phyloP scores from a whole-genome alignment of 2,113 vertebrate genomes.

The Melierax canorus region DNA sequence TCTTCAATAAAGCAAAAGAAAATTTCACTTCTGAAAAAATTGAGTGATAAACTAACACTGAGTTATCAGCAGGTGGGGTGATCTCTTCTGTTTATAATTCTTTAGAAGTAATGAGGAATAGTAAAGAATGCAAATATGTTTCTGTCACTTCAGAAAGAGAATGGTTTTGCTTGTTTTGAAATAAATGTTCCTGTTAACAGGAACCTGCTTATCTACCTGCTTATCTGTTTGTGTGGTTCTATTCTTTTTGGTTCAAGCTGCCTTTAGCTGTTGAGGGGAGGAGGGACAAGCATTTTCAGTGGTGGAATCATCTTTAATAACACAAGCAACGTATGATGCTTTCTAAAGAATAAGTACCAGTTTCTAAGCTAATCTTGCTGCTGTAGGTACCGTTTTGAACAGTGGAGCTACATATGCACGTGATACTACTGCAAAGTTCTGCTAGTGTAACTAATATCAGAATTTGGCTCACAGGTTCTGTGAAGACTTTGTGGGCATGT shows the following conservation, averaged over 20 bases:
- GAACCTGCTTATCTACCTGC: background rate
- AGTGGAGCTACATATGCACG: background rate
- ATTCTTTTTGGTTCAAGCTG: background rate
- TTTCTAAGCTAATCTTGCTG: background rate
- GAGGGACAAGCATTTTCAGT: background rate
- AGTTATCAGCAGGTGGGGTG: background rate
- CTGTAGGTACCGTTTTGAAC: background rate
- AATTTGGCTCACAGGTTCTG: background rate
- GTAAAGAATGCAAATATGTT: background rate
- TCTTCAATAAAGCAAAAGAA: background rate
- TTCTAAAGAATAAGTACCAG: background rate
- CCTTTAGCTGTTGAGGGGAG: background rate
- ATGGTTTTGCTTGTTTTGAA: background rate
- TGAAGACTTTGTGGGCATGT: background rate
- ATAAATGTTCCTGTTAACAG: background rate
- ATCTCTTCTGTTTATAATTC: background rate
- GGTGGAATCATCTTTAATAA: background rate
- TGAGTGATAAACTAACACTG: background rate
- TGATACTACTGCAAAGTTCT: background rate
- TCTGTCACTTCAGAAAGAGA: background rate
- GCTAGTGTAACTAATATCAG: background rate
- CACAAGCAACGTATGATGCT: accelerated
- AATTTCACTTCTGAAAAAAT: background rate
- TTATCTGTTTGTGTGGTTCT: background rate
- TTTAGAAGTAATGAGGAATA: background rate